Percentiles rank a stretch among this genome's conserved stretches.
Evolutionary conservation across 2,888 invertebrate species (phyloP).

Genomic region (Andrena chrysosceles): DNA sequence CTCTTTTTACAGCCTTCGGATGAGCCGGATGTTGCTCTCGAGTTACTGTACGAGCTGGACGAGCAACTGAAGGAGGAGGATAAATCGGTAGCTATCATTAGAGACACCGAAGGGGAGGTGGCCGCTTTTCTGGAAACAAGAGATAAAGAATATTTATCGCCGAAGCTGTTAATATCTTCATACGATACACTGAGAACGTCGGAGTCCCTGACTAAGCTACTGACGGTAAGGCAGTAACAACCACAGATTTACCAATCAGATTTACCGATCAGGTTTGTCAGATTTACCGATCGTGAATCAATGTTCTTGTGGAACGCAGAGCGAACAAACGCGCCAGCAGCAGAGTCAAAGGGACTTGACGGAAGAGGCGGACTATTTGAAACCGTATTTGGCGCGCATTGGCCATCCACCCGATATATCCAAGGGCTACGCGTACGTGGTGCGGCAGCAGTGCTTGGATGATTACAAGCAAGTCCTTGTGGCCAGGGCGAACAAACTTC

Average conservation of each 20-base stretch:
- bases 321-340: conserved; percentile 81
- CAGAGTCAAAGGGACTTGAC: conserved; percentile 88
- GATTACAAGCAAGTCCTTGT: conserved; percentile 89
- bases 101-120: conserved; percentile 86
- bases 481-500: conserved; percentile 88
- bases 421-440: conserved; percentile 84
- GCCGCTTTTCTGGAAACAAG: conserved; percentile 85
- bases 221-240: conserved; percentile 65
- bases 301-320: conserved; percentile 79
- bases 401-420: conserved; percentile 86
- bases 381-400: conserved; percentile 88
- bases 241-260: not conserved
- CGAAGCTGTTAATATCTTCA: conserved; percentile 85
- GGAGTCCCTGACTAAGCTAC: conserved; percentile 4
- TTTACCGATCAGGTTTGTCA: no score
- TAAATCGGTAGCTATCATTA: conserved; percentile 86
- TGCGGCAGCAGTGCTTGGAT: conserved; percentile 87
- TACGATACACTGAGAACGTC: conserved; percentile 87
- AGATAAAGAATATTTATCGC: conserved; percentile 85
- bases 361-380: conserved; percentile 88
- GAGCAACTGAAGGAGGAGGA: conserved; percentile 89
- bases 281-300: conserved; percentile 85
- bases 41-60: conserved; percentile 88
- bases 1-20: conserved; percentile 86
- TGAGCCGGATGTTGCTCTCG: conserved; percentile 87